Conservation (phyloP, 2,888 invertebrate genomes). For the Gastracanthus pulcherrimus region DNA sequence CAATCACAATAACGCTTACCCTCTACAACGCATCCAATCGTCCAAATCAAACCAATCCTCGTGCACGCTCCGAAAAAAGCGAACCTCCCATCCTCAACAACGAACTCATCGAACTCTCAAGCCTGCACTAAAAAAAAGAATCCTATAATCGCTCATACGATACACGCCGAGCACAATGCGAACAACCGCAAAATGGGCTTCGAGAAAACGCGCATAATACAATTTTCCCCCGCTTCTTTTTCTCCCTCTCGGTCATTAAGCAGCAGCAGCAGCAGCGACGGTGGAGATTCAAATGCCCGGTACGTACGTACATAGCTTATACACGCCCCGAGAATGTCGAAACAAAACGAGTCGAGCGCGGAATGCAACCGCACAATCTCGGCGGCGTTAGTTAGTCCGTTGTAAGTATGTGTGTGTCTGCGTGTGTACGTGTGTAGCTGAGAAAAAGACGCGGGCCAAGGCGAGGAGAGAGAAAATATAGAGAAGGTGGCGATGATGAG, state of each 20-base stretch:
- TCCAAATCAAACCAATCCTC: background rate
- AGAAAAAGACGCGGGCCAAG: slow-evolving; percentile 7
- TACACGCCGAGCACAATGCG: too few species aligned
- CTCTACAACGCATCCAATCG: background rate
- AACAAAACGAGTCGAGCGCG: slow-evolving; percentile 26
- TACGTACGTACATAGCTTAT: background rate
- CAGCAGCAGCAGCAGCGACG: background rate
- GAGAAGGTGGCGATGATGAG: background rate
- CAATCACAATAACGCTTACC: background rate
- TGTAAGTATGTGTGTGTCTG: background rate
- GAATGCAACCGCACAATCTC: slow-evolving; percentile 20
- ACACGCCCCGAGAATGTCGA: slow-evolving; percentile 41
- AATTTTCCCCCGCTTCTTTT: slow-evolving; percentile 28
- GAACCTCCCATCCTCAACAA: too few species aligned
- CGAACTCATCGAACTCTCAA: too few species aligned
- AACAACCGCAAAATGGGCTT: slow-evolving; percentile 13
- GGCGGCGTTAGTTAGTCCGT: background rate
- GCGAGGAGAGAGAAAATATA: too few species aligned
- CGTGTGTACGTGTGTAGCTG: background rate
- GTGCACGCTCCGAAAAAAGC: background rate
- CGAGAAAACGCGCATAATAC: slow-evolving; percentile 10
- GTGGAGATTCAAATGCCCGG: slow-evolving; percentile 21
- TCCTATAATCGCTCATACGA: too few species aligned
- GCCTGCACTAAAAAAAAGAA: background rate
- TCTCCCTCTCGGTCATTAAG: slow-evolving; percentile 31